These are phyloP conservation scores for Hemaris fuciformis DNA, from an alignment of 2,888 invertebrate species.

Conservation along the genomic window DNA sequence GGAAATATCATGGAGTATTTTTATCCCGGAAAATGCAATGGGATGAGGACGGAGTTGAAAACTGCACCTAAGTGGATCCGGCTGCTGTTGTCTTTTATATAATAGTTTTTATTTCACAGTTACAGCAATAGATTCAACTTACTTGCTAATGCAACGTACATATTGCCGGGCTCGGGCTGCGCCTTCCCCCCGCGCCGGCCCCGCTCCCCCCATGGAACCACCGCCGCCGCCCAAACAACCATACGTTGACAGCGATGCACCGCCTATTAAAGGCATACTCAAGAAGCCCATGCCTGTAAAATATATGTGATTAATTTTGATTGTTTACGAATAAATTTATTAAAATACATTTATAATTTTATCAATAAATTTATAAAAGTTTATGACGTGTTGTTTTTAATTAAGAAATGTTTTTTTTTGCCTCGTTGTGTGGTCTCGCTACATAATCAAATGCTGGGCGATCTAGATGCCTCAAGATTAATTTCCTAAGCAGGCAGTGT, in stretches of 20 bases:
- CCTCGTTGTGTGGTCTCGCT: too few relatives aligned
- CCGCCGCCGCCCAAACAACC: constrained; percentile 48
- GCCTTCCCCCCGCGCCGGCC: constrained; percentile 38
- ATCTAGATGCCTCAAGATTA: too few relatives aligned
- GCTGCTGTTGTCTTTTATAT: too few relatives aligned
- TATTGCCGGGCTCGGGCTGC: constrained; percentile 45
- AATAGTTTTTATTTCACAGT: constrained; percentile 34
- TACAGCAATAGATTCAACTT: constrained; percentile 60
- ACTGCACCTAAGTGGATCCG: too few relatives aligned
- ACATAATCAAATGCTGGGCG: too few relatives aligned
- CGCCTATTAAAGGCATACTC: constrained; percentile 66
- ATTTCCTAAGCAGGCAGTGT: too few relatives aligned
- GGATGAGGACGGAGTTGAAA: too few relatives aligned
- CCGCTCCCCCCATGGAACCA: constrained; percentile 51
- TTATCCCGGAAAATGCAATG: too few relatives aligned
- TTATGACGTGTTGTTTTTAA: too few relatives aligned
- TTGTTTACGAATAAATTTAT: neutral
- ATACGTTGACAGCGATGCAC: constrained; percentile 25
- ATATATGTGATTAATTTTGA: constrained; percentile 50
- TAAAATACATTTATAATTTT: neutral
- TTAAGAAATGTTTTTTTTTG: too few relatives aligned
- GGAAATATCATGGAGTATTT: too few relatives aligned
- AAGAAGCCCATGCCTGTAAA: constrained; percentile 77
- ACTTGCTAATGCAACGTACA: constrained; percentile 61
- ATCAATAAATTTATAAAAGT: too few relatives aligned